phyloP scores from a whole-genome alignment of 2,888 invertebrate species.

The Dynastes tityus region DNA sequence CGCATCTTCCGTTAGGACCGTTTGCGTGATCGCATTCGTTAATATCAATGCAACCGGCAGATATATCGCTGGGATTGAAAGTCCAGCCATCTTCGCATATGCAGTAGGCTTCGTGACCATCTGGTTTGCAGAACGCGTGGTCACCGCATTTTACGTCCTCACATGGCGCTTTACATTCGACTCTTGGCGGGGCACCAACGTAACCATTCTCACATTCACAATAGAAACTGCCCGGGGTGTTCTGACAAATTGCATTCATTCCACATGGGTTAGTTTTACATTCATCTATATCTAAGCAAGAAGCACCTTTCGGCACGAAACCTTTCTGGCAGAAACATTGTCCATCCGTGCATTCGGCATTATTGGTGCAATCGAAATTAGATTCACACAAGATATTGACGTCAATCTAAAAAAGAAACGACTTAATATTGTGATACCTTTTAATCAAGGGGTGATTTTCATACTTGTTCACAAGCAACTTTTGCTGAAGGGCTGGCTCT shows the following conservation, averaged over 20 bases:
- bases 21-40: constrained; percentile 89
- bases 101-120: constrained; percentile 91
- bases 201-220: constrained; percentile 89
- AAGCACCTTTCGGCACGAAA: constrained; percentile 85
- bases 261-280: constrained; percentile 83
- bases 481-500: constrained; percentile 87
- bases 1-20: constrained; percentile 88
- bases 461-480: constrained; percentile 90
- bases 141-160: constrained; percentile 92
- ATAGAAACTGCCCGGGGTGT: constrained; percentile 85
- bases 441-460: constrained; percentile 42
- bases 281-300: constrained; percentile 88
- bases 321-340: constrained; percentile 93
- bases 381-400: constrained; percentile 88
- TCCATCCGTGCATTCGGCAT: constrained; percentile 90
- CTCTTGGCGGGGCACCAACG: constrained; percentile 86
- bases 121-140: constrained; percentile 91
- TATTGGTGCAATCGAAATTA: constrained; percentile 93
- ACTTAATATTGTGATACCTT: background rate
- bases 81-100: constrained; percentile 96
- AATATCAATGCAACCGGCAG: constrained; percentile 93
- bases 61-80: constrained; percentile 90
- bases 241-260: constrained; percentile 83
- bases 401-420: constrained; percentile 76
- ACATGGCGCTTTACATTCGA: constrained; percentile 91